Evolutionary conservation across 2,113 vertebrate species (phyloP), one percentile per base, ranked within the genome.

Genomic region (Engystomops pustulosus): DNA sequence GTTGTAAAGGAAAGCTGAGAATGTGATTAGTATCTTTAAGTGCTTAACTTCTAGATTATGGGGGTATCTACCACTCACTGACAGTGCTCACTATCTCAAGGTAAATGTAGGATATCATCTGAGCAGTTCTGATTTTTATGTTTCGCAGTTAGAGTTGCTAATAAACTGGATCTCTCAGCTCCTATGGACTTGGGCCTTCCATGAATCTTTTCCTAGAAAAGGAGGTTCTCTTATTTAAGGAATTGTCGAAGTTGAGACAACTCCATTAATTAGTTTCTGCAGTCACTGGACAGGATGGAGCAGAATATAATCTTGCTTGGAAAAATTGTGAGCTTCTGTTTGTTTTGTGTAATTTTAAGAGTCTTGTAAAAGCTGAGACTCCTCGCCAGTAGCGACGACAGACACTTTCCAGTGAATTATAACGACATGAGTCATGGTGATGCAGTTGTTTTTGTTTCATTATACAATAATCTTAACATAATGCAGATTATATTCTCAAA

Each of bases 381-480:
- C 38, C 80, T 68, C 8, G 41, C 38, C 80, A 47, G 38, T 3
- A 71, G 80, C 80, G 72, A 74, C 9, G 68, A 51, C 47, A 83
- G 36, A 58, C 51, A 74, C 69, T 83, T 58, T 83, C 36, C 51
- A n/a, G 38, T 60, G 80, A 83, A 74, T 83, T 25, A 55, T 74
- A 74, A 83, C 38, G 20, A 60, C 20, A 27, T 83, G 80, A 83
- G 69, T 83, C 80, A 83, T 17, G 18, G 20, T 32, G 36, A 71
- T 82, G 47, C 51, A 45, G 80, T 60, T 81, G 51, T 74, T 83
- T 74, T 38, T 83, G 38, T 74, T 74, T 83, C 49, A 60, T 83
- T 83, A 83, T 60, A 74, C 68, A 62, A 83, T 74, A 60, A 62
- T 58, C 51, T 83, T 62, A 74, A 71, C 69, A 83, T 74, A 71